Evolutionary conservation across 2,797 vertebrate genomes (phyloP).

Genomic region (Petrocephalus schoutedeni): DNA sequence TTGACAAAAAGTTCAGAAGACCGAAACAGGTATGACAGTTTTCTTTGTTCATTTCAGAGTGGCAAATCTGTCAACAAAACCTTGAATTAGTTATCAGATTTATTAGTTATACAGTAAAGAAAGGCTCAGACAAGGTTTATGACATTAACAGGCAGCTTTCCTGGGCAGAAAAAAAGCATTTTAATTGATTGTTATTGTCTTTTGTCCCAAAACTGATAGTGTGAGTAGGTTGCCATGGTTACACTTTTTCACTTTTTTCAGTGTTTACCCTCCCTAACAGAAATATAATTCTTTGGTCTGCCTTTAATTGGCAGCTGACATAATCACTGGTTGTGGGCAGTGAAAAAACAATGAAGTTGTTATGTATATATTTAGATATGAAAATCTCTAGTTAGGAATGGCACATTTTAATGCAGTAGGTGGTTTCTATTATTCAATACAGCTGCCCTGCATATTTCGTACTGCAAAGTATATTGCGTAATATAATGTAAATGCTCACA

Average conservation of each 20-base stretch:
- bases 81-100: background rate
- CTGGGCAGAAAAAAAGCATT: background rate
- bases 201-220: background rate
- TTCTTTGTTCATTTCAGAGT: background rate
- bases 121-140: background rate
- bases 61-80: background rate
- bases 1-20: background rate
- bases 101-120: background rate
- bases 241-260: background rate
- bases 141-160: background rate
- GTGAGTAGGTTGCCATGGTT: background rate
- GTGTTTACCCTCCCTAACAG: background rate
- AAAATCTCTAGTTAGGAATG: background rate
- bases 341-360: background rate
- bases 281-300: background rate
- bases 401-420: background rate
- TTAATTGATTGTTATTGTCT: background rate
- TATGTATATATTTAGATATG: conserved; percentile 3
- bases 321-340: background rate
- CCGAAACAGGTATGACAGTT: background rate
- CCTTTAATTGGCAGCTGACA: background rate
- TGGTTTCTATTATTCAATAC: background rate
- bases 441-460: background rate
- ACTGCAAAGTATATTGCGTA: background rate
- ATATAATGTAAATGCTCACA: background rate